phyloP scores from a whole-genome alignment of 2,888 invertebrate genomes.

The Encarsia formosa region DNA sequence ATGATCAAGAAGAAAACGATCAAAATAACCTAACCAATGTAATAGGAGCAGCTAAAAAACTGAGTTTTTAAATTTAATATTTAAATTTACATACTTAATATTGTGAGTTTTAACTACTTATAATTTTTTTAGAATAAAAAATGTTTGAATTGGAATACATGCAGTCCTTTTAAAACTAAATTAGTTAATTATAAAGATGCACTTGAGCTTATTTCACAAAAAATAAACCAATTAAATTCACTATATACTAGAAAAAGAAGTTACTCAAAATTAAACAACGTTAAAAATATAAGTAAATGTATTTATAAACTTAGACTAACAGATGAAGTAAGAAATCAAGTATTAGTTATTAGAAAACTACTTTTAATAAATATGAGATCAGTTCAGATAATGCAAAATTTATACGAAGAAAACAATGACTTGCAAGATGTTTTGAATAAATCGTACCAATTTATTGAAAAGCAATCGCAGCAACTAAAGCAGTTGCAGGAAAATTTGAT shows the following conservation, averaged over 20 bases:
- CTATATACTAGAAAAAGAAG: background rate
- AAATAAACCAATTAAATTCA: conserved; percentile 8
- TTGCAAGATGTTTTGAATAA: conserved; percentile 12
- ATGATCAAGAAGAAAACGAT: no score
- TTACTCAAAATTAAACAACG: background rate
- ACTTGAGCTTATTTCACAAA: conserved; percentile 3
- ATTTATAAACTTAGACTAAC: background rate
- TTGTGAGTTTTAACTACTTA: no score
- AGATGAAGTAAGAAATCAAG: background rate
- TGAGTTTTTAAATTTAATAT: no score
- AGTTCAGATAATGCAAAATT: conserved; percentile 2
- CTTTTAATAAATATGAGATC: conserved; percentile 9
- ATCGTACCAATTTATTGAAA: background rate
- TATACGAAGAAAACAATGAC: conserved; percentile 11
- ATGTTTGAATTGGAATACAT: no score
- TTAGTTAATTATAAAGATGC: conserved; percentile 1
- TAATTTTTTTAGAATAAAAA: no score
- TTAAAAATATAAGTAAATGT: background rate
- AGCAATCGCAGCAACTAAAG: conserved; percentile 1
- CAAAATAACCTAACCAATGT: no score
- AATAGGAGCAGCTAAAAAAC: no score
- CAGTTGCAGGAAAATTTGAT: conserved; percentile 2
- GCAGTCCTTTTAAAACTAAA: conserved; percentile 7
- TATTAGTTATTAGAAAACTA: background rate
- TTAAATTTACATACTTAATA: no score